These are phyloP conservation scores for Orchesellides sinensis DNA, from an alignment of 2,888 invertebrate genomes.

Conservation along the genomic window DNA sequence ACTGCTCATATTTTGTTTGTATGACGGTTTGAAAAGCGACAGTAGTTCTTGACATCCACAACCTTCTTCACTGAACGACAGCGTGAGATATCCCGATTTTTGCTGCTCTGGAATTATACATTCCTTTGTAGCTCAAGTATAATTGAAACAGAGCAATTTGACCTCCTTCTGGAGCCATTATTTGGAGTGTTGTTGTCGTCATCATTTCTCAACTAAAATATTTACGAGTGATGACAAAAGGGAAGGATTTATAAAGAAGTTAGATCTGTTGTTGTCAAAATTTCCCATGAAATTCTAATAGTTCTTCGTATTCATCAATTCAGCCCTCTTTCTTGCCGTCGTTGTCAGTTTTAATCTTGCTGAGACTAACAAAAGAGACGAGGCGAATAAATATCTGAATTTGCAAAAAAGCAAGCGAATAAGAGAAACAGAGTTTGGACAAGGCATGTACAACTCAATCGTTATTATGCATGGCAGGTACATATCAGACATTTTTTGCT, in stretches of 20 bases:
- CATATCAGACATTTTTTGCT: no score
- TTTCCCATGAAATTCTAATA: neutral
- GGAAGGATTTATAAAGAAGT: no score
- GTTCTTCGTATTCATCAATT: neutral
- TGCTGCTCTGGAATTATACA: neutral
- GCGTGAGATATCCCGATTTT: conserved; percentile 1
- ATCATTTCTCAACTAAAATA: conserved; percentile 3
- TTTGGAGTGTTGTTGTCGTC: neutral
- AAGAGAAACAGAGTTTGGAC: neutral
- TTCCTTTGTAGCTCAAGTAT: neutral
- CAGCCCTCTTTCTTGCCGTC: neutral
- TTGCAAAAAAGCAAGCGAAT: no score
- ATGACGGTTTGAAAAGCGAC: conserved; percentile 6
- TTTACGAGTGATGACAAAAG: neutral
- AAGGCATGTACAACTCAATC: neutral
- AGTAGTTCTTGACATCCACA: neutral
- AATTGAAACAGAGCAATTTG: conserved; percentile 14
- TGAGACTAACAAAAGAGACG: neutral
- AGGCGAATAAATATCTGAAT: no score
- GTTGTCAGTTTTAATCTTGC: neutral
- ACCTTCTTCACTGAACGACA: neutral
- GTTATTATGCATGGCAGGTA: neutral
- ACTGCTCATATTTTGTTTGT: neutral
- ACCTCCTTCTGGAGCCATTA: neutral
- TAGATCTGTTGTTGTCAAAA: neutral